phyloP scores from a whole-genome alignment of 2,888 invertebrate genomes.

The Drosophila neotestacea region DNA sequence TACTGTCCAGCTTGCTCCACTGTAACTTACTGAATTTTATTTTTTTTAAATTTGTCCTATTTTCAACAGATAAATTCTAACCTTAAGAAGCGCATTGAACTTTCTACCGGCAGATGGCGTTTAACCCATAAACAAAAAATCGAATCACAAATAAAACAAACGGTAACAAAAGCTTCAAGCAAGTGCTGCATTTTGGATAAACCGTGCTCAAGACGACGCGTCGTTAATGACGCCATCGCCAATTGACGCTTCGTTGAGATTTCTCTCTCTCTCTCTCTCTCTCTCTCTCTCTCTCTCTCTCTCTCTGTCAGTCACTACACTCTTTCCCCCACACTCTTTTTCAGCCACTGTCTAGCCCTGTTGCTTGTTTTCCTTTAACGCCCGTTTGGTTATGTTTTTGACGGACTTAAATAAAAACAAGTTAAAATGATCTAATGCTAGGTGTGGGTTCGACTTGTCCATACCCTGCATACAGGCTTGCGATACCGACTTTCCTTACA shows the following conservation, averaged over 20 bases:
- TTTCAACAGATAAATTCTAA: neutral
- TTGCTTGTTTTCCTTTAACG: conserved; percentile 55
- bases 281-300: conserved; percentile 2
- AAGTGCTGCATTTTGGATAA: conserved; percentile 59
- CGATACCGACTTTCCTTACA: no score
- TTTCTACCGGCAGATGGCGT: conserved; percentile 55
- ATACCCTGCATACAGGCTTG: conserved; percentile 21
- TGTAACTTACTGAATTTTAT: no score
- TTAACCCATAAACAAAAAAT: conserved; percentile 47
- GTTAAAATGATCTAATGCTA: conserved; percentile 15
- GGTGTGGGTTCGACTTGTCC: neutral
- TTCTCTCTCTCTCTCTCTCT: conserved; percentile 31
- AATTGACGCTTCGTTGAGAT: conserved; percentile 31
- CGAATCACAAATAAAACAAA: conserved; percentile 22
- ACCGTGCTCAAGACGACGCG: conserved; percentile 65
- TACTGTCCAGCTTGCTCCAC: no score
- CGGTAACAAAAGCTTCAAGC: conserved; percentile 41
- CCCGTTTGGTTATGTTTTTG: conserved; percentile 27
- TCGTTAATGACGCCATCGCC: conserved; percentile 70
- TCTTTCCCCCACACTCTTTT: no score
- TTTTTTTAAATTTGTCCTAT: no score
- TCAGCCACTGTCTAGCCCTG: neutral
- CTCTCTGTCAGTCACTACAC: neutral
- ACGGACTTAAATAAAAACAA: conserved; percentile 29
- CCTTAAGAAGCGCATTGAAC: conserved; percentile 44